phyloP scores from a whole-genome alignment of 2,888 invertebrate species.

The Pycnomerus fuliginosus region DNA sequence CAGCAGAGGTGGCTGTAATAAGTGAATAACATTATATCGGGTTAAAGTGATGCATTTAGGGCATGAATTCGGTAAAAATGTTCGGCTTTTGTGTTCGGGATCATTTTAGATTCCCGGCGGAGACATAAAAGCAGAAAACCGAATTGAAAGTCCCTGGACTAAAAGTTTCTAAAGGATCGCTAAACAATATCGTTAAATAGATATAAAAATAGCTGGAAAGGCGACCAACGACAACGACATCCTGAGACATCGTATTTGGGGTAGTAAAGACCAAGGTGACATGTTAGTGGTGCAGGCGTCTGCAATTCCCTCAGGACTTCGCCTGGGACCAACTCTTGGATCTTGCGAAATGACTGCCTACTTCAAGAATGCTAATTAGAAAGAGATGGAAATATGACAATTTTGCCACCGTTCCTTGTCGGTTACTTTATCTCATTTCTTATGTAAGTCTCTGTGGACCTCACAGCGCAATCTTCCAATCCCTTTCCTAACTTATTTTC shows the following conservation, averaged over 20 bases:
- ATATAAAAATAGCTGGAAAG: conserved; percentile 31
- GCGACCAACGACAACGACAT: conserved; percentile 12
- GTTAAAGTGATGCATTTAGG: not conserved
- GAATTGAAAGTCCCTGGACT: conserved; percentile 31
- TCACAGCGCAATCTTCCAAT: conserved; percentile 46
- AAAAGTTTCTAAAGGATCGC: conserved; percentile 29
- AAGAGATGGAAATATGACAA: conserved; percentile 47
- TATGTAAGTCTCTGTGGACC: conserved; percentile 43
- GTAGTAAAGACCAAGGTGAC: conserved; percentile 33
- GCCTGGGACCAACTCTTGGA: conserved; percentile 33
- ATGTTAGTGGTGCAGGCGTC: conserved; percentile 33
- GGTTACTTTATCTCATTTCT: conserved; percentile 47
- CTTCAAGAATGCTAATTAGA: conserved; percentile 46
- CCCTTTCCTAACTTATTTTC: conserved; percentile 44
- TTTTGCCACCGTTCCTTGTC: conserved; percentile 43
- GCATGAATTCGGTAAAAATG: conserved; percentile 11
- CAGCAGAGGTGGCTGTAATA: not conserved
- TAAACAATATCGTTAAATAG: conserved; percentile 34
- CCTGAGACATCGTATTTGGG: conserved; percentile 24
- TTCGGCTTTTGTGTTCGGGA: conserved; percentile 16
- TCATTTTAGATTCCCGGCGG: conserved; percentile 15
- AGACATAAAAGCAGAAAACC: conserved; percentile 28
- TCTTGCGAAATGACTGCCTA: conserved; percentile 43
- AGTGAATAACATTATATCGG: not conserved
- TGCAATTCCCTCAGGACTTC: conserved; percentile 21